These are phyloP conservation scores for Bombylius major DNA, from an alignment of 2,888 invertebrate species.

Conservation along the genomic window DNA sequence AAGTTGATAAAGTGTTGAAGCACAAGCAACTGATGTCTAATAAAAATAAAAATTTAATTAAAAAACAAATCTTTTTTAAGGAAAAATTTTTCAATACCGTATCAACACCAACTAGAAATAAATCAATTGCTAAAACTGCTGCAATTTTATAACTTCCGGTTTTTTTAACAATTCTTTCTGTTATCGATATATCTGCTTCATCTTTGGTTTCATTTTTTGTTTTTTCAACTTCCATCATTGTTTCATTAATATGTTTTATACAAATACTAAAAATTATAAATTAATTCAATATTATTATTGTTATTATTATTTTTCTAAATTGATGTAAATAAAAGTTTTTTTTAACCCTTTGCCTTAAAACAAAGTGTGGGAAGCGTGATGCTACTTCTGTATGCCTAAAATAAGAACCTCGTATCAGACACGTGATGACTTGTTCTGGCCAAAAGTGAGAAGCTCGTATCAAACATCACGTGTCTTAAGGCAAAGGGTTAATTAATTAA, in stretches of 20 bases:
- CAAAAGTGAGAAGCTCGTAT: no score
- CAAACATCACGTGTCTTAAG: no score
- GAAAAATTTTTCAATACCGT: slow-evolving; percentile 41
- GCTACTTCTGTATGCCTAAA: no score
- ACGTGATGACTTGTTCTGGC: no score
- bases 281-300: not conserved
- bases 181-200: slow-evolving; percentile 42
- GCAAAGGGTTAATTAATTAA: not conserved
- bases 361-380: no score
- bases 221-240: slow-evolving; percentile 39
- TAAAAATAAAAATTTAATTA: not conserved
- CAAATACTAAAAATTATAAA: slow-evolving; percentile 37
- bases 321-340: not conserved
- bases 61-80: not conserved
- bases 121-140: slow-evolving; percentile 60
- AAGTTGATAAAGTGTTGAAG: slow-evolving; percentile 62
- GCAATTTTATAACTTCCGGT: slow-evolving; percentile 48
- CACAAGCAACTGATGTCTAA: slow-evolving; percentile 59
- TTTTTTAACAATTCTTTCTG: slow-evolving; percentile 44
- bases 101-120: slow-evolving; percentile 68
- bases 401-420: no score
- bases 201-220: slow-evolving; percentile 21
- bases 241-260: slow-evolving; percentile 43
- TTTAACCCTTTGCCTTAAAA: no score
- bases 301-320: not conserved